Base-by-base conservation (phyloP, 2,888 invertebrate species). In the Enoplolaimus lenunculus region DNA sequence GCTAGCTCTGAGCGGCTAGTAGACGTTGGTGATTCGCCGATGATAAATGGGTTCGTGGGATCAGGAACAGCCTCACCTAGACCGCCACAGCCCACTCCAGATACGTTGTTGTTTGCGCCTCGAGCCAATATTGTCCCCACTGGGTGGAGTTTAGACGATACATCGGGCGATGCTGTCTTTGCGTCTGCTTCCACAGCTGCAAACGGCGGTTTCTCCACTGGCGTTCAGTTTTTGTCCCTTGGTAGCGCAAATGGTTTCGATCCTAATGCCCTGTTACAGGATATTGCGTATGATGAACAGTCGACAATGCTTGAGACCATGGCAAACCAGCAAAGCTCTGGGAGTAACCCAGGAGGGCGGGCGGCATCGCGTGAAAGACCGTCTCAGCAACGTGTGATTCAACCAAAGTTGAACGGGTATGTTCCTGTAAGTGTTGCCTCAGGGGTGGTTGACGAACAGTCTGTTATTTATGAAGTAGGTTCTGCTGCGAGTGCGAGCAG, bases 151-250 rank as follows among this genome's bases (percentile, higher is more conserved):
- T 3, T 2, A 33, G 62, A 64, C 59, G 21, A 26, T 60, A 65
- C 62, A 7, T 13, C 26, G 2, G 33, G n/a, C n/a, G 3, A 73
- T 71, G 60, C 60, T 31, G 31, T 76, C 76, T 34, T 76, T 75
- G 75, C 75, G 74, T 59, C 21, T 26, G 65, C 65, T 1, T 1
- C 7, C 2, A 26, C 60, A 34, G 68, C 62, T 30, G 59, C 29
- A 1, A 34, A 13, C 31, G 69, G n/a, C 60, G n/a, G 30, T 7
- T 7, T 21, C 30, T 60, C n/a, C 21, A 29, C 7, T 34, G 71
- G 71, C 21, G 21, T 71, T 3, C 62, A 62, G 65, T 70, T 71
- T 45, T 1, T 71, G 21, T 71, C 71, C 33, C 2, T 64, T 21
- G 71, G 68, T 26, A 45, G 7, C 28, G 34, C 26, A 3, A 33